phyloP scores from a whole-genome alignment of 2,888 invertebrate species.

The Lottia scabra region DNA sequence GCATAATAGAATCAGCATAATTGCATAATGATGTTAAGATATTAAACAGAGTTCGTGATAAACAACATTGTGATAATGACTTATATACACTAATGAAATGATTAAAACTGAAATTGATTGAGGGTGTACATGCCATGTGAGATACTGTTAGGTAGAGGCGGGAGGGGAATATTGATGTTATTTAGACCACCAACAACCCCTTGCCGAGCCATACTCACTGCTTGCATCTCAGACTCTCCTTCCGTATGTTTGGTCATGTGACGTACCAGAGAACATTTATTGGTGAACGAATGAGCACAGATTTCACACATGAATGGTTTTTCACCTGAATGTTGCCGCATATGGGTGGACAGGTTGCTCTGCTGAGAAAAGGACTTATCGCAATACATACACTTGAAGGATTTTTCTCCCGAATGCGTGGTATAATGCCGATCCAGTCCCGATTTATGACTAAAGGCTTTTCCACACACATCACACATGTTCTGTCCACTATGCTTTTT shows the following conservation, averaged over 20 bases:
- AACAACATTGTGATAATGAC: too few relatives aligned
- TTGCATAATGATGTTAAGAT: too few relatives aligned
- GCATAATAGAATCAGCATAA: too few relatives aligned
- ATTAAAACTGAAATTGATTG: too few relatives aligned
- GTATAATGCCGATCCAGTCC: neutral
- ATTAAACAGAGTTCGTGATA: too few relatives aligned
- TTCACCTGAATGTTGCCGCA: neutral
- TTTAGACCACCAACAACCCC: too few relatives aligned
- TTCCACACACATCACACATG: neutral
- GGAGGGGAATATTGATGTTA: too few relatives aligned
- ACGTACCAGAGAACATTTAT: constrained; percentile 2
- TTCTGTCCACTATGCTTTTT: neutral
- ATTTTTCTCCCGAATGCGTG: neutral
- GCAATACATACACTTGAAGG: neutral
- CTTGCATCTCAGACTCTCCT: neutral
- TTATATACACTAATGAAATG: too few relatives aligned
- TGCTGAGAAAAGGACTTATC: neutral
- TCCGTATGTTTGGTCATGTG: constrained; percentile 1
- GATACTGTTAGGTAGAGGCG: too few relatives aligned
- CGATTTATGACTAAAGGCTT: neutral
- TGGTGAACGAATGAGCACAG: neutral
- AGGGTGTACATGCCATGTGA: too few relatives aligned
- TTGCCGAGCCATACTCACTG: neutral
- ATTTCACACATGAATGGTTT: neutral
- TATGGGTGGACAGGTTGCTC: neutral